Conservation (phyloP, 1,140 invertebrate genomes). For the Acromyrmex heyeri region DNA sequence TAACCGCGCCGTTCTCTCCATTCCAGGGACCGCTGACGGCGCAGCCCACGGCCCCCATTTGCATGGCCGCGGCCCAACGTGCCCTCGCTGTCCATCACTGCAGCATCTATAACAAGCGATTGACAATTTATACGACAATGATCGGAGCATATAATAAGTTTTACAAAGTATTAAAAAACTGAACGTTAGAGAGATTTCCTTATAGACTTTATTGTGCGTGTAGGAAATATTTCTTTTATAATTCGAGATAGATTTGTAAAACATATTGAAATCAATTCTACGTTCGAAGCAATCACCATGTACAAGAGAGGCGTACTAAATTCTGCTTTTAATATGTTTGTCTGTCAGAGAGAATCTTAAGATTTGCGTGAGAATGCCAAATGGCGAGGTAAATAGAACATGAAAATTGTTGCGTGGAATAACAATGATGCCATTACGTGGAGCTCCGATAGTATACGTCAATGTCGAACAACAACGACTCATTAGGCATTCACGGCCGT, state of each 20-base stretch:
- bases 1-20: slow-evolving; percentile 89
- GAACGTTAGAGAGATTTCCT: neutral
- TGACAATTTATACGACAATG: slow-evolving; percentile 1
- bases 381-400: slow-evolving; percentile 7
- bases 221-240: neutral
- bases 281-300: neutral
- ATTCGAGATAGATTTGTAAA: neutral
- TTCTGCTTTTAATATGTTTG: neutral
- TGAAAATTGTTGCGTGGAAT: slow-evolving; percentile 48
- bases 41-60: slow-evolving; percentile 86
- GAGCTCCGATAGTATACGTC: slow-evolving; percentile 25
- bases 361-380: slow-evolving; percentile 20
- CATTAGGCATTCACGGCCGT: slow-evolving; percentile 66
- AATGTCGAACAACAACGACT: slow-evolving; percentile 64
- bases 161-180: neutral
- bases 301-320: neutral
- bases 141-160: neutral
- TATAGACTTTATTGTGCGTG: slow-evolving; percentile 7
- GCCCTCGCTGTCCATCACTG: slow-evolving; percentile 85
- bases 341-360: neutral
- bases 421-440: slow-evolving; percentile 48
- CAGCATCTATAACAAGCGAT: slow-evolving; percentile 81
- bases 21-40: slow-evolving; percentile 88
- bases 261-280: neutral
- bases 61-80: slow-evolving; percentile 84